These are phyloP conservation scores for Leptestheria dahalacensis DNA, from an alignment of 1,140 invertebrate species.

Conservation along the genomic window DNA sequence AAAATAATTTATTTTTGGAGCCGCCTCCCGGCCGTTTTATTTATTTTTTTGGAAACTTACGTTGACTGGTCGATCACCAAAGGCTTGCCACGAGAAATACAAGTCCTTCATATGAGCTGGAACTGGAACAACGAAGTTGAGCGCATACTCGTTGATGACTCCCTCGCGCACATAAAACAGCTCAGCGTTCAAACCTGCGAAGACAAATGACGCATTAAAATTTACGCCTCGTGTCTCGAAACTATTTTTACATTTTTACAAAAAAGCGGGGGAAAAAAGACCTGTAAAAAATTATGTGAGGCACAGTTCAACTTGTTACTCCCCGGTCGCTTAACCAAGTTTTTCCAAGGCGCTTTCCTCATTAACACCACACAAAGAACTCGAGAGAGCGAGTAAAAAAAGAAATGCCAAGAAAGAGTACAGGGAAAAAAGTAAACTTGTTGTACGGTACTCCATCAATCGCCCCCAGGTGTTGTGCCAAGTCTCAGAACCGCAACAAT, in stretches of 20 bases:
- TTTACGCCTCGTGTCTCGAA: too few relatives aligned
- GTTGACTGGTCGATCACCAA: slow-evolving; percentile 55
- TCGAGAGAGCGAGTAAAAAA: too few relatives aligned
- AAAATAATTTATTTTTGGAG: not conserved
- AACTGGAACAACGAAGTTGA: slow-evolving; percentile 68
- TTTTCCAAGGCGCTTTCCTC: too few relatives aligned
- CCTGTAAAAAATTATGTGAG: slow-evolving; percentile 1
- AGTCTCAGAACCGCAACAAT: not conserved
- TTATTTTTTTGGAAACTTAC: too few relatives aligned
- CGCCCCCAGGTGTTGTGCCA: not conserved
- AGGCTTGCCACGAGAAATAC: slow-evolving; percentile 71
- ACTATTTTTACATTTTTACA: too few relatives aligned
- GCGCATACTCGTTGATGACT: slow-evolving; percentile 75
- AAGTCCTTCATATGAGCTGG: slow-evolving; percentile 61
- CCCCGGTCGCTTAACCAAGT: not conserved
- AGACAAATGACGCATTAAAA: slow-evolving; percentile 21
- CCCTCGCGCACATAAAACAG: slow-evolving; percentile 75
- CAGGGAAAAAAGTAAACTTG: too few relatives aligned
- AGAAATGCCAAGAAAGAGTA: too few relatives aligned
- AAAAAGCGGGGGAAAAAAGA: too few relatives aligned
- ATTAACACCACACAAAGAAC: too few relatives aligned
- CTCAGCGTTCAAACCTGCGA: slow-evolving; percentile 64
- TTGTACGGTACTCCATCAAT: not conserved
- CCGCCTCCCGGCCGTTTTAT: slow-evolving; percentile 17
- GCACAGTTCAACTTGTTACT: not conserved